Base-by-base conservation (phyloP, 2,113 vertebrate species). In the Caranx ignobilis region DNA sequence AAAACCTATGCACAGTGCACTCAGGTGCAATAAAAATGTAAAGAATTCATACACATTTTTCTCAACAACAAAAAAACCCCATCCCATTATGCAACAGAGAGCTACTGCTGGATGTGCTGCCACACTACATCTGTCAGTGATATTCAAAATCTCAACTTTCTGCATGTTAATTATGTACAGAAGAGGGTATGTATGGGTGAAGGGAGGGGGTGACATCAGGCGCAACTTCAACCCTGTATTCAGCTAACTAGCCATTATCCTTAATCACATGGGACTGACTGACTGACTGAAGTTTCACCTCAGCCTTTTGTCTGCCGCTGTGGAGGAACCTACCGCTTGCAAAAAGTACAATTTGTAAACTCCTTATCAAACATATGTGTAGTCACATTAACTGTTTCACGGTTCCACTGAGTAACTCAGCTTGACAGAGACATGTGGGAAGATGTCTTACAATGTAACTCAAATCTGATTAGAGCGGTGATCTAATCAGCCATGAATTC, bases 401-500 rank as follows among this genome's bases (percentile, higher is more conserved):
- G 77, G 77, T 84, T 80, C 61, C 79, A 67, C 62, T 71, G 75
- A 87, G 84, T 52, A 77, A 85, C 84, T 88, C 85, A 74, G 85
- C 88, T 84, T 89, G 87, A 88, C 80, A 77, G 80, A 92, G 75
- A 85, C 84, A 89, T 82, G 89, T 75, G 86, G 87, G 82, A 86
- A 87, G 79, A 88, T 75, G 73, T 86, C 88, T 86, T 79, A 81
- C 88, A 90, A 88, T 90, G 90, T 76, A 90, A 76, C 90, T 88
- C 81, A 82, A 87, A 92, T 93, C 91, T 93, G 91, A 94, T 93
- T 93, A 92, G 79, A 90, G 87, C 87, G 45, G 84, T 82, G 89
- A 93, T 93, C 91, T 94, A 94, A 94, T 93, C 93, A 95, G 92
- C 78, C 87, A 80, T 88, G 92, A 94, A 94, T 93, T 95, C 92